Conservation (phyloP, 2,888 invertebrate species). For the Poecilus cupreus region DNA sequence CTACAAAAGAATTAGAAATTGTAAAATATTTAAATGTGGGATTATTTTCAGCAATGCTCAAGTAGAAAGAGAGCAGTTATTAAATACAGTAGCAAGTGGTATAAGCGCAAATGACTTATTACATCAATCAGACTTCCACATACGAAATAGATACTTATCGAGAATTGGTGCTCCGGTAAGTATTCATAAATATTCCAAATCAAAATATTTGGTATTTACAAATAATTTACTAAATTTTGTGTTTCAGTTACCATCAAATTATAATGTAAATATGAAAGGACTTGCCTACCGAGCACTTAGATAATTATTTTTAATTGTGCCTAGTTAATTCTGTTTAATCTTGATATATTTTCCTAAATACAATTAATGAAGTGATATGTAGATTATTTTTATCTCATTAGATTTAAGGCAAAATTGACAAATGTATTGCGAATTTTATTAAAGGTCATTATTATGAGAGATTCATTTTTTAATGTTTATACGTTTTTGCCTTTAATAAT, state of each 20-base stretch:
- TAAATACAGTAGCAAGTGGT: conserved; percentile 69
- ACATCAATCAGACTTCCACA: conserved; percentile 74
- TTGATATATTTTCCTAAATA: conserved; percentile 1
- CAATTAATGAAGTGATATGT: conserved; percentile 37
- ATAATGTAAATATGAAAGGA: conserved; percentile 69
- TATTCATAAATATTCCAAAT: no score
- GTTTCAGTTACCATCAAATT: conserved; percentile 70
- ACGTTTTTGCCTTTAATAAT: conserved; percentile 18
- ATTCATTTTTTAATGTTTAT: neutral
- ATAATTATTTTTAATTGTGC: conserved; percentile 62
- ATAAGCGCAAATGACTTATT: conserved; percentile 67
- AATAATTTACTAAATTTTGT: conserved; percentile 61
- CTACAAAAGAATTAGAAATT: no score
- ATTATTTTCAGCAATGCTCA: conserved; percentile 70
- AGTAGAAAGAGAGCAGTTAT: conserved; percentile 75
- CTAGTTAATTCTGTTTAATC: neutral
- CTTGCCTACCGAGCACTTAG: conserved; percentile 69
- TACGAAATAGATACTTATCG: conserved; percentile 78
- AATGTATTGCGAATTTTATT: conserved; percentile 17
- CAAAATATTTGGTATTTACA: no score
- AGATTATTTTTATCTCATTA: conserved; percentile 47
- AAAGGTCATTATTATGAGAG: neutral
- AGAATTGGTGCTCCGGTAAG: conserved; percentile 78
- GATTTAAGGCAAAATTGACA: conserved; percentile 20
- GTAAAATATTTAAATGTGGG: neutral